A percentile compares a stretch with the other conserved stretches of the same genome.
Conservation (phyloP, 2,113 vertebrate species). For the Ammodytes marinus region DNA sequence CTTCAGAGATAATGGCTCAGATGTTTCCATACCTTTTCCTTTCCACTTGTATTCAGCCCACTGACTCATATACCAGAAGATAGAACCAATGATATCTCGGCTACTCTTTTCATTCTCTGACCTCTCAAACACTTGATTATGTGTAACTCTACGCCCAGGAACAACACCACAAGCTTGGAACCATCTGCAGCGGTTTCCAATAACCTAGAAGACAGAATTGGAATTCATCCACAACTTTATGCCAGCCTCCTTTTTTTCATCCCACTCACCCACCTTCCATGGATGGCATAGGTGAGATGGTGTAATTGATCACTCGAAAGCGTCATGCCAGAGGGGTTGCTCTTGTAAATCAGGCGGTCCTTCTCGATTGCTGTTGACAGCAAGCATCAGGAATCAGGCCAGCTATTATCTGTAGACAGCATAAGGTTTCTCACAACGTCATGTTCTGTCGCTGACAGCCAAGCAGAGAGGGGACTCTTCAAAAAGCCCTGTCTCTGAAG, state of each 20-base stretch:
- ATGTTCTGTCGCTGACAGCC: conserved; percentile 39
- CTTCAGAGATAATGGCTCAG: conserved; percentile 69
- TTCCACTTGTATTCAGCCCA: conserved; percentile 56
- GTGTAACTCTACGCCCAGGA: conserved; percentile 71
- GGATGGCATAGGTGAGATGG: conserved; percentile 37
- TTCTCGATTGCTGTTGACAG: conserved; percentile 41
- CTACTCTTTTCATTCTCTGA: conserved; percentile 69
- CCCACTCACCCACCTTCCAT: not conserved
- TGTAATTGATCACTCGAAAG: conserved; percentile 72
- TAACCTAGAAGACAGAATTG: conserved; percentile 47
- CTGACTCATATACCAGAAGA: conserved; percentile 59
- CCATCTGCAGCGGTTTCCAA: conserved; percentile 61
- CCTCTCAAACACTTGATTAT: conserved; percentile 69
- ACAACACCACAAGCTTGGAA: conserved; percentile 53
- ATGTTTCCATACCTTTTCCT: conserved; percentile 73
- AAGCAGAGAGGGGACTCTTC: conserved; percentile 11
- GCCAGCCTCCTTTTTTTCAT: conserved; percentile 22
- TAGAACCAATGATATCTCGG: conserved; percentile 62
- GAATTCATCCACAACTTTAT: conserved; percentile 47
- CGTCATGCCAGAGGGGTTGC: conserved; percentile 39
- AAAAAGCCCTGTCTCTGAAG: conserved; percentile 16
- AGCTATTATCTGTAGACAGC: conserved; percentile 51
- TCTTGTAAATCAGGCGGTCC: conserved; percentile 42
- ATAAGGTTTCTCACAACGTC: conserved; percentile 30
- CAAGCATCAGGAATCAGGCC: conserved; percentile 51